These are phyloP conservation scores for Tiaroga cobitis DNA, from an alignment of 2,797 vertebrate genomes.

Conservation along the genomic window DNA sequence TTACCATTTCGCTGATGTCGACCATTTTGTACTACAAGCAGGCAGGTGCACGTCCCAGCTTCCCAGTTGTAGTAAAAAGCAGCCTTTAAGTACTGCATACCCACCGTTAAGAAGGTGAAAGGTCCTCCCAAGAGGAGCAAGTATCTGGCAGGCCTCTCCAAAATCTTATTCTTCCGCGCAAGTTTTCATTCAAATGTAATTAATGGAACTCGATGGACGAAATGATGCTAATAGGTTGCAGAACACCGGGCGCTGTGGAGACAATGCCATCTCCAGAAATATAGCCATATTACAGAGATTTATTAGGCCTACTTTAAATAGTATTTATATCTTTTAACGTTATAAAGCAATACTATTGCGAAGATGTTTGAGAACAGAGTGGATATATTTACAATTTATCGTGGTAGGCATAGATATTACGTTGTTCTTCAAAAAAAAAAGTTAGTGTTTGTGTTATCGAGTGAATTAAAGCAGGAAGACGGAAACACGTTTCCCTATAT, in stretches of 20 bases:
- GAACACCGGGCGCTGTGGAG: slow-evolving; percentile 57
- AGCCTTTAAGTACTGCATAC: slow-evolving; percentile 78
- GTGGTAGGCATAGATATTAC: background rate
- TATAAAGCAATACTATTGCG: background rate
- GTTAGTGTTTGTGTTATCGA: background rate
- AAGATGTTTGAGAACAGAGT: background rate
- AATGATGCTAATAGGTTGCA: slow-evolving; percentile 85
- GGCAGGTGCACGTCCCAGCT: slow-evolving; percentile 81
- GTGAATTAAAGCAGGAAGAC: background rate
- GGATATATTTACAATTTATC: background rate
- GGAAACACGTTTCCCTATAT: background rate
- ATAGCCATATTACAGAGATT: too few relatives aligned
- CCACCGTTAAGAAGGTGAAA: slow-evolving; percentile 84
- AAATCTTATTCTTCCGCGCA: slow-evolving; percentile 81
- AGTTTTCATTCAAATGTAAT: slow-evolving; percentile 86
- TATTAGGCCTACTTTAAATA: background rate
- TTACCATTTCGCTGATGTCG: slow-evolving; percentile 58
- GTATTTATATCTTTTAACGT: background rate
- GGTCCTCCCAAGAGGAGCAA: slow-evolving; percentile 85
- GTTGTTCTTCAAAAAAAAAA: background rate
- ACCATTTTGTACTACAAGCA: slow-evolving; percentile 76
- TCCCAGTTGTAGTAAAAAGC: slow-evolving; percentile 72
- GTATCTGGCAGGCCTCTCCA: slow-evolving; percentile 86
- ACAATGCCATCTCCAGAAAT: slow-evolving; percentile 20
- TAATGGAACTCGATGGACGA: slow-evolving; percentile 86